Evolutionary conservation across 2,888 invertebrate species (phyloP).

Genomic region (Stramonita haemastoma): DNA sequence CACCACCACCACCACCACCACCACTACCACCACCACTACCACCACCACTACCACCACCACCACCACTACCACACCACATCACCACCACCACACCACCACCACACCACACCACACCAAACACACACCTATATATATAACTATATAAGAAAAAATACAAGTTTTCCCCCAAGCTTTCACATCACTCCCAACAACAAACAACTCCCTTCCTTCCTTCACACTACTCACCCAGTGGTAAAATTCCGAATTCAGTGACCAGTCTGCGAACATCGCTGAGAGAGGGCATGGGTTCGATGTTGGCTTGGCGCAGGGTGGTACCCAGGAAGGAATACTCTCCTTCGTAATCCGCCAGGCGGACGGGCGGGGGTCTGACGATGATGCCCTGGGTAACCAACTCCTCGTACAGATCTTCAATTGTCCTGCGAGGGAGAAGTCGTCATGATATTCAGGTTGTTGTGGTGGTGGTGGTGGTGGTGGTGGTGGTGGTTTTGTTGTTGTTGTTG

Average conservation of each 20-base stretch:
- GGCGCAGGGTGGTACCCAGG: conserved; percentile 77
- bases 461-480: not conserved
- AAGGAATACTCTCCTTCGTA: conserved; percentile 87
- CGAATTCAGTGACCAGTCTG: conserved; percentile 90
- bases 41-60: too few relatives aligned
- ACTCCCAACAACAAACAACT: too few relatives aligned
- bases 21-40: too few relatives aligned
- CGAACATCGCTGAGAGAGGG: conserved; percentile 89
- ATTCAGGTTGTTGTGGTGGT: not conserved
- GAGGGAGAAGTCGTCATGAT: not conserved
- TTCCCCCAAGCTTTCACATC: too few relatives aligned
- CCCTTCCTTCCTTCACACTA: not conserved
- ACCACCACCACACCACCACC: too few relatives aligned
- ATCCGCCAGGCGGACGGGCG: conserved; percentile 83
- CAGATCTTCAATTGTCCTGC: conserved; percentile 82
- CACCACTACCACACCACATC: too few relatives aligned
- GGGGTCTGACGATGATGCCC: conserved; percentile 90
- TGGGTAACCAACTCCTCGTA: conserved; percentile 94
- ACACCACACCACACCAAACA: too few relatives aligned
- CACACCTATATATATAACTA: too few relatives aligned
- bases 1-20: too few relatives aligned
- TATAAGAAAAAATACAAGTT: too few relatives aligned
- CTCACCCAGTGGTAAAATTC: conserved; percentile 89
- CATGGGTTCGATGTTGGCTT: conserved; percentile 80
- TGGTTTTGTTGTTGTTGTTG: too few relatives aligned